Evolutionary conservation across 2,888 invertebrate species (phyloP).

Genomic region (Tetranychus piercei): DNA sequence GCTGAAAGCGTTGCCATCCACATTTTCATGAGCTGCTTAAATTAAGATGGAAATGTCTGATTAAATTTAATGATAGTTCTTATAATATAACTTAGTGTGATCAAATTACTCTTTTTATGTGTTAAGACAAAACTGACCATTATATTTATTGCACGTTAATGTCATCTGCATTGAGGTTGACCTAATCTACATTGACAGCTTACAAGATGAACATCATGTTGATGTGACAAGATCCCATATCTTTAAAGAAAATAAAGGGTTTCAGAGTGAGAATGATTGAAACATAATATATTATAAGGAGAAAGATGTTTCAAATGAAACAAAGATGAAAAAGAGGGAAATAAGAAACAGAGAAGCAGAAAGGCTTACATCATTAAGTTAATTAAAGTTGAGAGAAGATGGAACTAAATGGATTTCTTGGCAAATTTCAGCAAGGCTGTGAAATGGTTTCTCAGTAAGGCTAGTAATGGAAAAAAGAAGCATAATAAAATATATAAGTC

Average conservation of each 20-base stretch:
- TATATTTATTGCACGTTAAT: background rate
- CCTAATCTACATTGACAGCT: background rate
- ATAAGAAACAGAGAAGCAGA: background rate
- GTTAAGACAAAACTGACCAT: background rate
- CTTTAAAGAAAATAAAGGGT: background rate
- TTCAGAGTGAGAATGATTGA: background rate
- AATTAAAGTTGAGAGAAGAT: constrained; percentile 1
- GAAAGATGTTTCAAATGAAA: background rate
- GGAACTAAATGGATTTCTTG: background rate
- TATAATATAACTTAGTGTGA: background rate
- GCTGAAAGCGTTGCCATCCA: background rate
- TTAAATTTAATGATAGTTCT: background rate
- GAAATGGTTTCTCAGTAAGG: background rate
- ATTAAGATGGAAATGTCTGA: background rate
- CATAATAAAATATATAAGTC: background rate
- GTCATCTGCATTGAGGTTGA: background rate
- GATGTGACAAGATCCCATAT: background rate
- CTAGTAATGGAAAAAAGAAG: background rate
- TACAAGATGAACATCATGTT: background rate
- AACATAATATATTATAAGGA: background rate
- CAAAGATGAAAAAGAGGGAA: background rate
- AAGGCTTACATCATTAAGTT: background rate
- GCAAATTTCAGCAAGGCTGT: background rate
- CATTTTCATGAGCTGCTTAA: background rate
- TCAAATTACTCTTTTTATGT: background rate